Evolutionary conservation across 2,888 invertebrate species (phyloP).

Genomic region (Alsophila aescularia): DNA sequence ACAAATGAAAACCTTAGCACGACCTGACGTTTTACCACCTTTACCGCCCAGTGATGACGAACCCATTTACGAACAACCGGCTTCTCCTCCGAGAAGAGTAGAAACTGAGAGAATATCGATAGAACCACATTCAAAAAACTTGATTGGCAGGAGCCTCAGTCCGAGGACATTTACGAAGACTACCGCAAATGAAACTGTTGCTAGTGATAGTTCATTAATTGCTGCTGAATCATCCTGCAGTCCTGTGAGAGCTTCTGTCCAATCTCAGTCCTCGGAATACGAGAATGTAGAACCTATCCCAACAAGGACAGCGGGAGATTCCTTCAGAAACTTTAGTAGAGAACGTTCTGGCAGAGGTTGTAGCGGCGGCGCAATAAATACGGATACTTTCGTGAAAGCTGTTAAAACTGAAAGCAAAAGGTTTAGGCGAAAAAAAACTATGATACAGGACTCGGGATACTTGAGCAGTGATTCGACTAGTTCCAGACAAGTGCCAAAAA

Average conservation of each 20-base stretch:
- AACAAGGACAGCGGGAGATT: slow-evolving; percentile 45
- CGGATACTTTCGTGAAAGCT: slow-evolving; percentile 70
- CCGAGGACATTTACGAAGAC: slow-evolving; percentile 66
- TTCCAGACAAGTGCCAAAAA: slow-evolving; percentile 75
- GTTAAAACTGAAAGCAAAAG: slow-evolving; percentile 60
- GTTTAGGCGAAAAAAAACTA: slow-evolving; percentile 64
- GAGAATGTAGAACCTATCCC: slow-evolving; percentile 62
- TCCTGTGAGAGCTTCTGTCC: slow-evolving; percentile 81
- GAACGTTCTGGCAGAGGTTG: slow-evolving; percentile 49
- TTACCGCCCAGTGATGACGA: slow-evolving; percentile 82
- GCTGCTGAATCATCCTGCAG: slow-evolving; percentile 58
- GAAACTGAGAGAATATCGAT: slow-evolving; percentile 59
- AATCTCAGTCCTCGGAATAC: slow-evolving; percentile 79
- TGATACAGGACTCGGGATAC: slow-evolving; percentile 91
- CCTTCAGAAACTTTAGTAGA: slow-evolving; percentile 55
- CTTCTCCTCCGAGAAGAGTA: slow-evolving; percentile 81
- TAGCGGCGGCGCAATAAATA: slow-evolving; percentile 53
- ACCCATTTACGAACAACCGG: slow-evolving; percentile 85
- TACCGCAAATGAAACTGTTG: slow-evolving; percentile 51
- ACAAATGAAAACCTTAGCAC: slow-evolving; percentile 76
- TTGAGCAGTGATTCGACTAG: slow-evolving; percentile 91
- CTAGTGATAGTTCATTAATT: slow-evolving; percentile 48
- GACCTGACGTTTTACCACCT: slow-evolving; percentile 89
- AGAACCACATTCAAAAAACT: slow-evolving; percentile 86
- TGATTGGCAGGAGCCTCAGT: slow-evolving; percentile 86